A percentile compares a stretch with the other conserved stretches of the same genome.
Conservation (phyloP, 2,888 invertebrate species). For the Campaea margaritaria region DNA sequence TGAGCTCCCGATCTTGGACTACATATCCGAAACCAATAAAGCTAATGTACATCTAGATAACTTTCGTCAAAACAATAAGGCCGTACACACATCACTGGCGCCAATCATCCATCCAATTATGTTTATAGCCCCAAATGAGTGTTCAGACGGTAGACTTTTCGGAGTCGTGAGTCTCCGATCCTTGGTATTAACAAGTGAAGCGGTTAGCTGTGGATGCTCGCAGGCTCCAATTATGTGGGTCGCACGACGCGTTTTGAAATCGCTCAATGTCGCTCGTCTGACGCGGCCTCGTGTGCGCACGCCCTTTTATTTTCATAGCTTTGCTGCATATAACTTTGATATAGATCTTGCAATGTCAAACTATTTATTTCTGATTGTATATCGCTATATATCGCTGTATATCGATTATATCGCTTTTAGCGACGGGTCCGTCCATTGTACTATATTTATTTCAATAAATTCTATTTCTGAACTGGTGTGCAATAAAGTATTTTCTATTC, state of each 20-base stretch:
- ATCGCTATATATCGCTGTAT: too few species aligned
- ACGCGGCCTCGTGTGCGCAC: slow-evolving; percentile 48
- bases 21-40: too few species aligned
- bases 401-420: too few species aligned
- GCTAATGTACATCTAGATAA: slow-evolving; percentile 7
- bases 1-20: too few species aligned
- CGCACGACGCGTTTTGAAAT: slow-evolving; percentile 65
- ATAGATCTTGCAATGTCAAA: too few species aligned
- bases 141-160: slow-evolving; percentile 2
- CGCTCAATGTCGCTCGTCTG: slow-evolving; percentile 61
- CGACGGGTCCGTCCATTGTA: too few species aligned
- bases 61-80: slow-evolving; percentile 26
- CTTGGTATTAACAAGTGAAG: slow-evolving; percentile 62
- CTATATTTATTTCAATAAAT: too few species aligned
- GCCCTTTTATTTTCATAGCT: slow-evolving; percentile 35
- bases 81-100: slow-evolving; percentile 18
- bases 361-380: background rate
- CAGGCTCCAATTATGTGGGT: slow-evolving; percentile 59
- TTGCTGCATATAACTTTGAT: background rate
- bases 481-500: too few species aligned
- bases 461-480: too few species aligned
- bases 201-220: slow-evolving; percentile 56
- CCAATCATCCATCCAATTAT: slow-evolving; percentile 31
- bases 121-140: slow-evolving; percentile 31
- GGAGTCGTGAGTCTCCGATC: slow-evolving; percentile 55